phyloP scores from a whole-genome alignment of 2,797 vertebrate species.

The Danio kyathit region DNA sequence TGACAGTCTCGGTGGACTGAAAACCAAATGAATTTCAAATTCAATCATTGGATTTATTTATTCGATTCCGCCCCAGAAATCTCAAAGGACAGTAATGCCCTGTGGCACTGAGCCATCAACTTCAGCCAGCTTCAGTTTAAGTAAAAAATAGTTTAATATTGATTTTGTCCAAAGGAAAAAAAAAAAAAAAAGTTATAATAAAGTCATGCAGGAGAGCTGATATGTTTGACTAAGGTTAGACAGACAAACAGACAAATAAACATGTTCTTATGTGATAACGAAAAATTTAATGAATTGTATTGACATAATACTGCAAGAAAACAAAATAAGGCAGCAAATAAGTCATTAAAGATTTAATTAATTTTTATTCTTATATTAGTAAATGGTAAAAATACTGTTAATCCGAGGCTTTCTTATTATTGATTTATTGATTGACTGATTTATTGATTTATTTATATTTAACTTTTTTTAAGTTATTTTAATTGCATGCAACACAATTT shows the following conservation, averaged over 20 bases:
- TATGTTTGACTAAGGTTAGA: neutral
- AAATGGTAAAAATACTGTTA: too few species aligned
- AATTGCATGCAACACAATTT: neutral
- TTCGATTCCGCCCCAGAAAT: constrained; percentile 76
- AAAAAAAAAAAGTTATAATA: constrained; percentile 18
- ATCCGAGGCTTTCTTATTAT: too few species aligned
- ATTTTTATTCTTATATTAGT: too few species aligned
- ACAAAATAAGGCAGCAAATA: too few species aligned
- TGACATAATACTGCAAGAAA: neutral
- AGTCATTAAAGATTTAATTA: too few species aligned
- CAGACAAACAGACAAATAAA: neutral
- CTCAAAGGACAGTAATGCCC: constrained; percentile 71
- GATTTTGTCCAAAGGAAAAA: constrained; percentile 44
- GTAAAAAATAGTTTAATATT: constrained; percentile 58
- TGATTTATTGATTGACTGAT: too few species aligned
- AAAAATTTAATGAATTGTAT: neutral
- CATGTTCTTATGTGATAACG: neutral
- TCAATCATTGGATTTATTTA: constrained; percentile 81
- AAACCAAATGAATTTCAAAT: constrained; percentile 80
- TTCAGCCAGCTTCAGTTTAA: constrained; percentile 60
- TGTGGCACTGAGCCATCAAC: constrained; percentile 61
- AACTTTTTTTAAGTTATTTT: too few species aligned
- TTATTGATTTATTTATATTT: too few species aligned
- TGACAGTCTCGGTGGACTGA: constrained; percentile 72
- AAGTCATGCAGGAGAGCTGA: neutral